Conservation (phyloP, 2,888 invertebrate species). For the Arge pagana region DNA sequence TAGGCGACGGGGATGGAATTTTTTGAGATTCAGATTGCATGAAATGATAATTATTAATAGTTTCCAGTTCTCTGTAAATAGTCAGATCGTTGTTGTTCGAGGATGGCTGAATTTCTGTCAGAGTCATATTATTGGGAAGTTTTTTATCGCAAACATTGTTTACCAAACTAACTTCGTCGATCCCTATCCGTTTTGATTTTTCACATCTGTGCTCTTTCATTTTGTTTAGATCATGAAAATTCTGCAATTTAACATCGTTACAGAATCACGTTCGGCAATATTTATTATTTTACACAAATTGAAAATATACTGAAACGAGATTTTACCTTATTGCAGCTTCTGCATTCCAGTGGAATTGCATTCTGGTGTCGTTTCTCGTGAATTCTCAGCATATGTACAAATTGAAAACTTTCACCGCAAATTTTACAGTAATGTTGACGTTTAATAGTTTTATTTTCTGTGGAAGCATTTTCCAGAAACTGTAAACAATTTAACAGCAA, state of each 20-base stretch:
- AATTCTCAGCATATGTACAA: slow-evolving; percentile 44
- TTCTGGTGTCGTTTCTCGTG: slow-evolving; percentile 46
- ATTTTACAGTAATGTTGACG: slow-evolving; percentile 48
- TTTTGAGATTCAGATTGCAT: neutral
- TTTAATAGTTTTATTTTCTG: slow-evolving; percentile 36
- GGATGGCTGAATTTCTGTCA: no score
- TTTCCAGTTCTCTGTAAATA: no score
- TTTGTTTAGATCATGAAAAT: slow-evolving; percentile 33
- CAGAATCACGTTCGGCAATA: neutral
- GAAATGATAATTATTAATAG: no score
- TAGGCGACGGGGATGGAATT: no score
- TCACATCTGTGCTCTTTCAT: slow-evolving; percentile 31
- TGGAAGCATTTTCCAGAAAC: neutral
- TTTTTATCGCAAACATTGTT: neutral
- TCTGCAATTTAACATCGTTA: slow-evolving; percentile 21
- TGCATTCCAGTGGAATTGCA: slow-evolving; percentile 30
- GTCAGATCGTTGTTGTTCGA: no score
- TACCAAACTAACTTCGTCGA: neutral
- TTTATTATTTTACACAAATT: neutral
- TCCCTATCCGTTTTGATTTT: neutral
- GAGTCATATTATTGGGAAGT: no score
- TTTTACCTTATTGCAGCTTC: slow-evolving; percentile 38
- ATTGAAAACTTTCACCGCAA: slow-evolving; percentile 52
- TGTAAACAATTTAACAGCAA: slow-evolving; percentile 1
- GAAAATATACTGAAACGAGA: slow-evolving; percentile 13